phyloP scores from a whole-genome alignment of 2,888 invertebrate genomes.

The Saturnia pavonia region DNA sequence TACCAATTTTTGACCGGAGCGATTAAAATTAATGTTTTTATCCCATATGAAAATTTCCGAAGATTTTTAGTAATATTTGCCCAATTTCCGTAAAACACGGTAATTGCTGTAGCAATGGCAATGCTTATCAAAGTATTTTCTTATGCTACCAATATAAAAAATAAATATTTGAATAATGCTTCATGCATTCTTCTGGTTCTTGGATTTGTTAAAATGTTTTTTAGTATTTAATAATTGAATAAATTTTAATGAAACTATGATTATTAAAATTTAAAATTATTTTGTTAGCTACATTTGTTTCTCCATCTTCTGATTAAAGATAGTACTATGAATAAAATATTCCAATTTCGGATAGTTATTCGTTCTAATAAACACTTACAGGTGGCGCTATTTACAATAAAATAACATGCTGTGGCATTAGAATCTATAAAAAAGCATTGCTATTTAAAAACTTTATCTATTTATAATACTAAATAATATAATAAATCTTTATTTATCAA shows the following conservation, averaged over 20 bases:
- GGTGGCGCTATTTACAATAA: conserved; percentile 10
- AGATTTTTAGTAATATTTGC: too few species aligned
- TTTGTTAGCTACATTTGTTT: not conserved
- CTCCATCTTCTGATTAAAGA: not conserved
- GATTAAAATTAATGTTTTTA: too few species aligned
- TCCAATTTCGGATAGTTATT: not conserved
- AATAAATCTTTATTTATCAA: too few species aligned
- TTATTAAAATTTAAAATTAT: not conserved
- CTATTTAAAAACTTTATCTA: too few species aligned
- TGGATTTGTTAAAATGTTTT: not conserved
- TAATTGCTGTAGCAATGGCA: too few species aligned
- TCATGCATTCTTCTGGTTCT: too few species aligned
- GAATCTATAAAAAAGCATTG: too few species aligned
- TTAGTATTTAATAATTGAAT: not conserved
- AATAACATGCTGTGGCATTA: not conserved
- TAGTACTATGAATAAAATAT: not conserved
- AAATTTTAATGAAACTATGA: too few species aligned
- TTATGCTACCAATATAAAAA: conserved; percentile 14
- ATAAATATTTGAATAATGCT: not conserved
- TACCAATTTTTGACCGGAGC: too few species aligned
- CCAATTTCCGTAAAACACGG: too few species aligned
- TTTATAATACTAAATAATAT: too few species aligned
- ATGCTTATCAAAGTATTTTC: conserved; percentile 6
- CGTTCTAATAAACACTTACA: conserved; percentile 26
- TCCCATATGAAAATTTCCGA: too few species aligned